Base-by-base conservation (phyloP, 2,113 vertebrate species). In the Corvus moneduloides region DNA sequence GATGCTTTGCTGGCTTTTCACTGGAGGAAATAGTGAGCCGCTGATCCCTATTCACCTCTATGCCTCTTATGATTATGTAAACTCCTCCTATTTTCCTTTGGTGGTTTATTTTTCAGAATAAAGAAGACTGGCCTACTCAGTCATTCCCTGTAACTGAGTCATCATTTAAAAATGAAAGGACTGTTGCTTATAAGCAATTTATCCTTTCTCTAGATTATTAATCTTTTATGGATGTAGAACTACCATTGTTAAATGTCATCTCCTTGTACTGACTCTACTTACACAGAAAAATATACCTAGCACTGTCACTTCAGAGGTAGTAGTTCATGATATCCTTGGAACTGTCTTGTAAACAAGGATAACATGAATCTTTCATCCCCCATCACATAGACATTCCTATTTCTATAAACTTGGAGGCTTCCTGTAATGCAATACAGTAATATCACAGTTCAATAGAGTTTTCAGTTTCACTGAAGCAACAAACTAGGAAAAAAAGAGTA, bases 341-440 rank as follows among this genome's bases (percentile, higher is more conserved):
- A 81, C 59, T 69, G 68, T 27, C 74, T 64, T 77, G 41, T 81
- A 74, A 92, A 85, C 26, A 19, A n/a, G n/a, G 19, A 35, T 46
- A 85, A 35, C 35, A 71, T 56, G 28, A 84, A 44, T 87, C 13
- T 92, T 93, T 71, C 78, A 63, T 56, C 15, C 39, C 63, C 48
- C 15, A 56, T 35, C 48, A 84, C 62, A 72, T 33, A 74, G 44
- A 46, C 62, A 75, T 81, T 87, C 39, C 58, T 73, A 28, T 32
- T 84, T 78, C 48, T 93, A 41, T 59, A 87, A 87, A 92, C 37
- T 63, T 62, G 23, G 44, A 92, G 48, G n/a, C 71, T 89, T 91
- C 66, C 69, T 92, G 66, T 91, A 94, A 92, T 28, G 30, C n/a
- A 87, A 56, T 92, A 84, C 83, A 86, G 46, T 90, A 81, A 90